Conservation (phyloP, 2,888 invertebrate genomes). For the Agriopis marginaria region DNA sequence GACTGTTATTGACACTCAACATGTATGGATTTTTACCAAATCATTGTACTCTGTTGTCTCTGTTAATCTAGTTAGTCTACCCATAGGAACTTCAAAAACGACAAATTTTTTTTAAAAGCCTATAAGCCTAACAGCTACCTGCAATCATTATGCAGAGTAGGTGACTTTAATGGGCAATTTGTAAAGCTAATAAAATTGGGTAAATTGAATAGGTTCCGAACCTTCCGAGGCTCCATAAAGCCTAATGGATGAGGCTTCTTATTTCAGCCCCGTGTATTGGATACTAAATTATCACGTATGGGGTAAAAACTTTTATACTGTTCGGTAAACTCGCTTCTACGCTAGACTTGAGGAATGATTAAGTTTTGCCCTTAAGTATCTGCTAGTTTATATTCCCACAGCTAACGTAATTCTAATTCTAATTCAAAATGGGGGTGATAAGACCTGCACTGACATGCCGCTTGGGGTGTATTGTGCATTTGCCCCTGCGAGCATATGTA, state of each 20-base stretch:
- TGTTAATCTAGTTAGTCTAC: too few species aligned
- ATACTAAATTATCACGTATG: constrained; percentile 5
- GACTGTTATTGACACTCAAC: too few species aligned
- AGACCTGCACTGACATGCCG: too few species aligned
- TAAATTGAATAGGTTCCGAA: constrained; percentile 27
- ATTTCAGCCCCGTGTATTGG: constrained; percentile 6
- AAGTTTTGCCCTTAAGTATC: background rate
- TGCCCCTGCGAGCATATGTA: too few species aligned
- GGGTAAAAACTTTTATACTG: constrained; percentile 5
- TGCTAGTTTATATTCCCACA: background rate
- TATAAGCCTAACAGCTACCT: background rate
- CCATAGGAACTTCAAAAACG: background rate
- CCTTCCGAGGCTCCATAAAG: constrained; percentile 4
- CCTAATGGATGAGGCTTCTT: constrained; percentile 22
- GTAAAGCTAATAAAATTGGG: constrained; percentile 30
- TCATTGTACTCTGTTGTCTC: too few species aligned
- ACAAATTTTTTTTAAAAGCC: constrained; percentile 11
- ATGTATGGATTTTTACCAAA: too few species aligned
- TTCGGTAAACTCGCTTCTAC: background rate
- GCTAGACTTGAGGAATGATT: background rate
- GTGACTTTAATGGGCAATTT: constrained; percentile 31
- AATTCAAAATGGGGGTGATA: too few species aligned
- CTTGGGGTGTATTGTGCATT: too few species aligned
- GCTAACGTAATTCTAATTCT: too few species aligned
- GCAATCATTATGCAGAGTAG: constrained; percentile 19